Base-by-base conservation (phyloP, 2,113 vertebrate genomes). In the Periophthalmus modestus region DNA sequence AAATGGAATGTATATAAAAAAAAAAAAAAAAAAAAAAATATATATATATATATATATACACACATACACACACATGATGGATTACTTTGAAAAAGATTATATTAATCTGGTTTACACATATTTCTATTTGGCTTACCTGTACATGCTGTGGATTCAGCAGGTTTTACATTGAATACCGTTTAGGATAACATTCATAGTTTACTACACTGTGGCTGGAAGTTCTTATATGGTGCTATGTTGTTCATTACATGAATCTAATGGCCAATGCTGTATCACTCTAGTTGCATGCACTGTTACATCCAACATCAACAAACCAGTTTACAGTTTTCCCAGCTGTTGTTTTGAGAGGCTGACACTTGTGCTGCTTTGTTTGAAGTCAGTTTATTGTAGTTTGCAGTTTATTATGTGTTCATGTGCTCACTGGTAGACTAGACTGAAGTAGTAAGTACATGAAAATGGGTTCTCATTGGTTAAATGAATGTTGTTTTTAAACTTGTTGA, bases 301-400 rank as follows among this genome's bases (percentile, higher is more conserved):
- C 13, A 28, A 59, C 21, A 59, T 28, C 23, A 24, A 59, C 11
- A 59, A 24, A 23, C 54, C 9, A 10, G n/a, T 57, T 50, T 57
- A 57, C 57, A 24, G 57, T 59, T 59, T 59, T 28, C 57, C 57
- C 57, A 59, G 57, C 23, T 59, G 57, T 28, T 59, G 57, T 59
- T 58, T 24, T 59, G 2, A 23, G 57, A 59, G 23, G 23, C 12
- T 14, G 57, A 23, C 21, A 59, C 23, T 14, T 59, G 21, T 59
- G 57, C 23, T 59, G 57, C 57, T 59, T 59, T 59, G 23, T 59
- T 23, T 59, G 21, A 59, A 59, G 11, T 24, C 54, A 55, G 19
- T 55, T 21, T 10, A 28, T 59, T 24, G 11, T 24, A 14, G 21
- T 52, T 52, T 19, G 15, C 50, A 52, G 50, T 28, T 59, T 24